A percentile compares a stretch with the other conserved stretches of the same genome.
phyloP scores from a whole-genome alignment of 2,888 invertebrate genomes.

The Eueremaeus valkanovi region DNA sequence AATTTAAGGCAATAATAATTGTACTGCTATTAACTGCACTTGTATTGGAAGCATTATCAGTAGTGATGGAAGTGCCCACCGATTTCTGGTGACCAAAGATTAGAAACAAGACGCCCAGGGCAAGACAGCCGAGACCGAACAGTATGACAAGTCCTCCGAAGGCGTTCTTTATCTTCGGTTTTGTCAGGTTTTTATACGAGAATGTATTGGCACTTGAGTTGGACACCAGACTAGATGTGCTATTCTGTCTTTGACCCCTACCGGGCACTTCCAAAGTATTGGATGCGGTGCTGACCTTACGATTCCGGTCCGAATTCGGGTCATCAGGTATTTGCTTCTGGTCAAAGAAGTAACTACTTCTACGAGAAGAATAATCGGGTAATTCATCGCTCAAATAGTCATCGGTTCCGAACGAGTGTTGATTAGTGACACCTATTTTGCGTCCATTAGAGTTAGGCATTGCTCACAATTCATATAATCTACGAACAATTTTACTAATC shows the following conservation, averaged over 20 bases:
- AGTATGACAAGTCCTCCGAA: not conserved
- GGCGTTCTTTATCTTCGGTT: not conserved
- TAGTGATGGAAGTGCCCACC: not conserved
- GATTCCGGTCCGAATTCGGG: not conserved
- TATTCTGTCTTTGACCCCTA: not conserved
- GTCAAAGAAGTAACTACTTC: not conserved
- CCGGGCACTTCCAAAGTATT: constrained; percentile 17
- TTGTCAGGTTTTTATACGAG: not conserved
- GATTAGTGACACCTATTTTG: not conserved
- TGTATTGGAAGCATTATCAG: not conserved
- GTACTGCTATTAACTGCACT: not conserved
- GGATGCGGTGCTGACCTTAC: constrained; percentile 8
- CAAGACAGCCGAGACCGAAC: not conserved
- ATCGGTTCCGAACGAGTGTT: not conserved
- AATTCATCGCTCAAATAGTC: constrained; percentile 14
- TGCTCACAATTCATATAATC: not conserved
- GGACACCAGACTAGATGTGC: not conserved
- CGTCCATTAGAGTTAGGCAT: not conserved
- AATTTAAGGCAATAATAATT: not conserved
- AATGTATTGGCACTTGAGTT: constrained; percentile 1
- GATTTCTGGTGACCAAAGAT: constrained; percentile 11
- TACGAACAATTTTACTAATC: no score
- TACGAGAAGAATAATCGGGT: constrained; percentile 12
- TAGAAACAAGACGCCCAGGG: not conserved
- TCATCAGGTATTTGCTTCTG: not conserved